Percentiles rank a stretch among this genome's conserved stretches.
These are phyloP conservation scores for Trichonephila clavata DNA, from an alignment of 1,140 invertebrate genomes.

Conservation along the genomic window DNA sequence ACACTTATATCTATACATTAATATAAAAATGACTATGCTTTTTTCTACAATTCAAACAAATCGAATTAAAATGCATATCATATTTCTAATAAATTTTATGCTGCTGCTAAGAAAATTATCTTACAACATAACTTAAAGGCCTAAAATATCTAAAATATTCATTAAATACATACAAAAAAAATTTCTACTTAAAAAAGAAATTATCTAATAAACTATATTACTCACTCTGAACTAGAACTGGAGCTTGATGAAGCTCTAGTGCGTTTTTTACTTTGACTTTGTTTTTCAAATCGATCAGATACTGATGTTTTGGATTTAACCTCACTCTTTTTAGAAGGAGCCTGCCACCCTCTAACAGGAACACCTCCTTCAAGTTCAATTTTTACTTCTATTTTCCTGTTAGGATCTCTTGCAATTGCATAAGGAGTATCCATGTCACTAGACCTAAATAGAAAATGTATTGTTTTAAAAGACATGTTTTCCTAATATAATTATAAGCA, in stretches of 20 bases:
- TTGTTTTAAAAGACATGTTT: too few species aligned
- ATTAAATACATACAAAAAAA: too few species aligned
- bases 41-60: too few species aligned
- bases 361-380: neutral
- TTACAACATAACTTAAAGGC: too few species aligned
- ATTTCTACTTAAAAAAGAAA: too few species aligned
- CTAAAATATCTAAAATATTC: too few species aligned
- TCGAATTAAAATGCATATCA: too few species aligned
- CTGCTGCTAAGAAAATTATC: too few species aligned
- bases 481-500: too few species aligned
- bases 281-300: neutral
- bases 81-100: too few species aligned
- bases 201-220: neutral
- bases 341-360: neutral
- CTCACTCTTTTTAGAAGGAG: neutral
- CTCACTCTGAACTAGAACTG: constrained; percentile 22
- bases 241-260: neutral
- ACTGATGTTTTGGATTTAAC: neutral
- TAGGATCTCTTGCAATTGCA: neutral
- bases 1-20: too few species aligned
- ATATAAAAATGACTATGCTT: too few species aligned
- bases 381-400: neutral
- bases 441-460: neutral
- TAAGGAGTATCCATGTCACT: neutral
- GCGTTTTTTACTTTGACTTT: neutral